Evolutionary conservation across 1,140 invertebrate genomes (phyloP), one percentile per base, ranked within the genome.

Genomic region (Palaemon carinicauda): DNA sequence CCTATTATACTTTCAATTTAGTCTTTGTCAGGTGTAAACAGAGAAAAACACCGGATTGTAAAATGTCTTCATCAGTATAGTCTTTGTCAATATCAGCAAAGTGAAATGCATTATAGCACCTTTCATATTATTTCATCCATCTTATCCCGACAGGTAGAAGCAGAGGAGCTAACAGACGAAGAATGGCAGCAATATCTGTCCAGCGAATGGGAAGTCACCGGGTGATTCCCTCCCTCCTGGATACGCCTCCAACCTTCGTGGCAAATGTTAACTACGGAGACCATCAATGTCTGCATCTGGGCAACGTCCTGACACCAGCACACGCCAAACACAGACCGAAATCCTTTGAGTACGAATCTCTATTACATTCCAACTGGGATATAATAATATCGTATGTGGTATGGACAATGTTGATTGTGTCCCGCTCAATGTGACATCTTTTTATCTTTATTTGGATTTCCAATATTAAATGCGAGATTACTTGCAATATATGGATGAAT

Each of bases 121-220:
- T n/a, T n/a, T 12, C 31, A 3, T 27, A 21, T 15, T 29, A 5
- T 10, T 0, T 78, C 17, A n/a, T 7, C 7, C 27, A 21, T 12
- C n/a, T 21, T 50, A 21, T 15, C 3, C 19, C 24, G n/a, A 10
- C 77, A 86, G 83, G 83, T 86, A 17, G 65, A 80, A 52, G 83
- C 77, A 17, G 83, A 80, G 77, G 83, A 86, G 51, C 27, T 86
- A 19, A 80, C 21, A 19, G 83, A 86, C 51, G 83, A 65, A 51
- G 83, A 86, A 77, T 86, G 83, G 83, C 31, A 33, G 19, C 21
- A 86, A 31, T 80, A 78, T 27, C 60, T 86, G 77, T 41, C 24
- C 27, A 54, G 31, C 41, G 83, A 73, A 27, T 86, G 83, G 83
- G 50, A n/a, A 53, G 51, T 14, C 74, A 86, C 60, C 24, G 50